A percentile compares a stretch with the other conserved stretches of the same genome.
Conservation (phyloP, 2,888 invertebrate genomes). For the Lasius fuliginosus region DNA sequence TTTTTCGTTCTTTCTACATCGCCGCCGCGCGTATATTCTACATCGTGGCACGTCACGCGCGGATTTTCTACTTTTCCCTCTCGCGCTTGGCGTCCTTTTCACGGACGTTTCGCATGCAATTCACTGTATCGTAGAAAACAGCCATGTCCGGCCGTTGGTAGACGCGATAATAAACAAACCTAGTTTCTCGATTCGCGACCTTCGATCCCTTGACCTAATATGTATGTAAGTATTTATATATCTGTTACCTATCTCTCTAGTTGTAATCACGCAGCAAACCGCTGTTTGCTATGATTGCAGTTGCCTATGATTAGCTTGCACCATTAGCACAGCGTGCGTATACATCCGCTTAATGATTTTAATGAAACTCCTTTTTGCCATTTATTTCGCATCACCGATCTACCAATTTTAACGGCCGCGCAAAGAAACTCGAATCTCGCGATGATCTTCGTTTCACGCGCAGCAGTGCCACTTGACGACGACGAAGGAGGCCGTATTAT, state of each 20-base stretch:
- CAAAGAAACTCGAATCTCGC: constrained; percentile 28
- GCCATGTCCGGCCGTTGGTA: constrained; percentile 9
- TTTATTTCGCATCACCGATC: constrained; percentile 67
- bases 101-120: constrained; percentile 73
- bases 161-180: constrained; percentile 29
- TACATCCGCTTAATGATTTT: constrained; percentile 66
- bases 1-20: constrained; percentile 34
- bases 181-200: constrained; percentile 27
- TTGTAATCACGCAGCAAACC: background rate
- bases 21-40: background rate
- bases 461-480: constrained; percentile 60
- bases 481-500: constrained; percentile 79
- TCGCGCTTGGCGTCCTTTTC: background rate
- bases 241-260: background rate
- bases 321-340: background rate
- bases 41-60: constrained; percentile 43
- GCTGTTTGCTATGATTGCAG: background rate
- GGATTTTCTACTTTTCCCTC: constrained; percentile 49
- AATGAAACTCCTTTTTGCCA: constrained; percentile 73
- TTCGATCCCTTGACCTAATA: constrained; percentile 38
- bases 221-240: constrained; percentile 10
- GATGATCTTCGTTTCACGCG: constrained; percentile 16
- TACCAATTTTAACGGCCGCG: constrained; percentile 65
- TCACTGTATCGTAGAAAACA: constrained; percentile 48
- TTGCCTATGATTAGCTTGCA: background rate